Conservation (phyloP, 1,140 invertebrate genomes). For the Ylistrum balloti region DNA sequence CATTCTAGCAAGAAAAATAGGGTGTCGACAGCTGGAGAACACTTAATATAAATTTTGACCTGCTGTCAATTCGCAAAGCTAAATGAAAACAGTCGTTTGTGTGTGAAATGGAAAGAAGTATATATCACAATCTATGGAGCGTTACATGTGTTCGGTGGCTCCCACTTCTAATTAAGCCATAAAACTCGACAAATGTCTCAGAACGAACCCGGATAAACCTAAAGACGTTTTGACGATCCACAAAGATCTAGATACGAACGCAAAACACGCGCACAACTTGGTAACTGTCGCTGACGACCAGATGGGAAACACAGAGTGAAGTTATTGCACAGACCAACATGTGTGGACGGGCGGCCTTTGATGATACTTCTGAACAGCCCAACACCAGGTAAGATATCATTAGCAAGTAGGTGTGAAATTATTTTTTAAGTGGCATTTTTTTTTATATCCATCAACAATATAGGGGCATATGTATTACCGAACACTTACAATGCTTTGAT, state of each 20-base stretch:
- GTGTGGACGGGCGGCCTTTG: background rate
- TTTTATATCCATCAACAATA: conserved; percentile 6
- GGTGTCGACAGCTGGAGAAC: conserved; percentile 16
- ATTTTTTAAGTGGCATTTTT: background rate
- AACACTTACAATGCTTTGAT: background rate
- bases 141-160: background rate
- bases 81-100: conserved; percentile 39
- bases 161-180: background rate
- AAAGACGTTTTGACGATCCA: conserved; percentile 22
- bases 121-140: conserved; percentile 22
- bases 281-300: background rate
- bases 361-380: background rate
- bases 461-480: conserved; percentile 6
- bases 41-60: conserved; percentile 40
- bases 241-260: background rate
- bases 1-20: background rate
- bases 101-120: conserved; percentile 38
- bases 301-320: background rate
- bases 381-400: conserved; percentile 28
- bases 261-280: background rate
- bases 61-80: background rate
- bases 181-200: conserved; percentile 26
- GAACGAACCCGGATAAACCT: conserved; percentile 24
- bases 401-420: conserved; percentile 34
- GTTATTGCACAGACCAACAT: background rate